Evolutionary conservation across 2,113 vertebrate species (phyloP).

Genomic region (Strix uralensis): DNA sequence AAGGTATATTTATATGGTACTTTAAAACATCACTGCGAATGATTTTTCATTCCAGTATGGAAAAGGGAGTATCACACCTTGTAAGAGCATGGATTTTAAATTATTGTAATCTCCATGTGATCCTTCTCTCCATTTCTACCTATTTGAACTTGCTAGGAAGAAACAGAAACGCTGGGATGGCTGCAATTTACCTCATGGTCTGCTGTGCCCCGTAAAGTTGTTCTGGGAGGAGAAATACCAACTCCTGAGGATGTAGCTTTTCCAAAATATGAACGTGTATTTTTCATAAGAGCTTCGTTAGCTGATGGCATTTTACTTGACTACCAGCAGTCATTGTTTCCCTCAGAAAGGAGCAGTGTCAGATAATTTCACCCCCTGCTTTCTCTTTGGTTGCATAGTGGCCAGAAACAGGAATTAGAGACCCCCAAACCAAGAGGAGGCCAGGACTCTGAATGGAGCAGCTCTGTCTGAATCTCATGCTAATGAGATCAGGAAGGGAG

Average conservation of each 20-base stretch:
- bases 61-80: background rate
- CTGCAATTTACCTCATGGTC: background rate
- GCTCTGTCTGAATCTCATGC: constrained; percentile 63
- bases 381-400: constrained; percentile 30
- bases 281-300: background rate
- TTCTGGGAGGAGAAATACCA: background rate
- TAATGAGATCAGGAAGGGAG: constrained; percentile 62
- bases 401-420: constrained; percentile 61
- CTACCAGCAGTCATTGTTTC: constrained; percentile 19
- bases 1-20: background rate
- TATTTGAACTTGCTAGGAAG: background rate
- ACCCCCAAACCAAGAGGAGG: constrained; percentile 44
- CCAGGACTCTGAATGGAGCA: constrained; percentile 47
- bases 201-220: background rate
- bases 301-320: constrained; percentile 2
- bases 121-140: background rate
- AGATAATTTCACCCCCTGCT: constrained; percentile 39
- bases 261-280: background rate
- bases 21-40: background rate
- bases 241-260: background rate
- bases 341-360: constrained; percentile 21
- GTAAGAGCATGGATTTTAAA: background rate
- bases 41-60: background rate
- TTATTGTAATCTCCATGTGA: background rate
- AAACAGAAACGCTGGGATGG: background rate